Percentiles rank a stretch among this genome's conserved stretches.
Conservation (phyloP, 1,140 invertebrate species). For the Lordiphosa mommai region DNA sequence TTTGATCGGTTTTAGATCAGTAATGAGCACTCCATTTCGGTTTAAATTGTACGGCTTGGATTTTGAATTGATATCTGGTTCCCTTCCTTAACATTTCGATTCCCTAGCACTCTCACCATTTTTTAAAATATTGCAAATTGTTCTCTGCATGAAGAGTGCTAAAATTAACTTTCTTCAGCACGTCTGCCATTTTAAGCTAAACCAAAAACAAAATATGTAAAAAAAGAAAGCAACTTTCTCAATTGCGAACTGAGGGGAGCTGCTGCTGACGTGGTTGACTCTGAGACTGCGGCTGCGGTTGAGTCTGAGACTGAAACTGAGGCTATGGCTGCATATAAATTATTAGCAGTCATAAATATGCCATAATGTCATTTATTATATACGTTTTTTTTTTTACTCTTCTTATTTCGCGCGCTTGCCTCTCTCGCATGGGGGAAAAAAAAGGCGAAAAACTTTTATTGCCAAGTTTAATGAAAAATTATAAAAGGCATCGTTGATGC, state of each 20-base stretch:
- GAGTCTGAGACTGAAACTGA: constrained; percentile 2
- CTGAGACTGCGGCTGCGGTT: constrained; percentile 6
- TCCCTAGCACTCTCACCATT: neutral
- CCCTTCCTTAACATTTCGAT: no score
- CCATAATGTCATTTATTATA: constrained; percentile 78
- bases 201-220: constrained; percentile 31
- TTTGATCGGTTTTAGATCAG: no score
- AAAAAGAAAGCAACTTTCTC: constrained; percentile 25
- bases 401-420: constrained; percentile 35
- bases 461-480: constrained; percentile 78
- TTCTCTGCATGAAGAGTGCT: neutral
- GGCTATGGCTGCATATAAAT: constrained; percentile 71
- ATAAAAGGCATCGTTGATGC: constrained; percentile 56
- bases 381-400: constrained; percentile 53
- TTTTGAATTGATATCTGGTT: no score
- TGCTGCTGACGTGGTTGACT: no score
- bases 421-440: constrained; percentile 49
- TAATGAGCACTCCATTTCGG: no score
- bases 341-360: constrained; percentile 77
- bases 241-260: no score
- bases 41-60: no score
- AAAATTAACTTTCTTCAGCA: neutral
- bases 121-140: neutral
- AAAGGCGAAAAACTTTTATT: constrained; percentile 68
- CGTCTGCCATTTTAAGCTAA: no score